A percentile compares a stretch with the other conserved stretches of the same genome.
Conservation (phyloP, 2,113 vertebrate species). For the Mirounga angustirostris region DNA sequence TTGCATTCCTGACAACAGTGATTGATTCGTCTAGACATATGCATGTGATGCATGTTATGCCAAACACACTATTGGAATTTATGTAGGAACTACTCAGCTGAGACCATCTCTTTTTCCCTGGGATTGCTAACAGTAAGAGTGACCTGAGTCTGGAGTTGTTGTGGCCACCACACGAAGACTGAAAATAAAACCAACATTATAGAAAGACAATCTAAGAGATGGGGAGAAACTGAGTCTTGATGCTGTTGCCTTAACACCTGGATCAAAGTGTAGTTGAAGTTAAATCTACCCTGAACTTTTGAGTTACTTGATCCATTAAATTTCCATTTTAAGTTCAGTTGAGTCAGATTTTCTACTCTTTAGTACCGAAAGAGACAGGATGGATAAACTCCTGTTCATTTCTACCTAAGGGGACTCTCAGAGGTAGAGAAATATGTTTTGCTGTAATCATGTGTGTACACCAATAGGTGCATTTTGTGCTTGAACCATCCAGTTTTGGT, state of each 20-base stretch:
- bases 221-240: neutral
- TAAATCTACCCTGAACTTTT: neutral
- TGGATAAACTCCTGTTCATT: neutral
- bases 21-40: neutral
- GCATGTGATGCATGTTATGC: neutral
- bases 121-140: neutral
- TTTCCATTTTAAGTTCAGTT: slow-evolving; percentile 1
- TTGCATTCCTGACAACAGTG: neutral
- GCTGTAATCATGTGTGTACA: accelerated
- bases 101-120: neutral
- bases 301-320: neutral
- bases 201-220: neutral
- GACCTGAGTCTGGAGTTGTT: neutral
- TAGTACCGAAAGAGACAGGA: neutral
- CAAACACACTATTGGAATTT: neutral
- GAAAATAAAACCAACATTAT: neutral
- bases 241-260: neutral
- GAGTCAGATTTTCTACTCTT: neutral
- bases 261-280: neutral
- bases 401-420: neutral
- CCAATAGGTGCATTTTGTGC: neutral
- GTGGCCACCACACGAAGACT: neutral
- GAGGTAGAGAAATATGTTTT: neutral
- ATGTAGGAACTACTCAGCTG: neutral
- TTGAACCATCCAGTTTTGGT: neutral